phyloP scores from a whole-genome alignment of 2,113 vertebrate genomes.

The Merops nubicus region DNA sequence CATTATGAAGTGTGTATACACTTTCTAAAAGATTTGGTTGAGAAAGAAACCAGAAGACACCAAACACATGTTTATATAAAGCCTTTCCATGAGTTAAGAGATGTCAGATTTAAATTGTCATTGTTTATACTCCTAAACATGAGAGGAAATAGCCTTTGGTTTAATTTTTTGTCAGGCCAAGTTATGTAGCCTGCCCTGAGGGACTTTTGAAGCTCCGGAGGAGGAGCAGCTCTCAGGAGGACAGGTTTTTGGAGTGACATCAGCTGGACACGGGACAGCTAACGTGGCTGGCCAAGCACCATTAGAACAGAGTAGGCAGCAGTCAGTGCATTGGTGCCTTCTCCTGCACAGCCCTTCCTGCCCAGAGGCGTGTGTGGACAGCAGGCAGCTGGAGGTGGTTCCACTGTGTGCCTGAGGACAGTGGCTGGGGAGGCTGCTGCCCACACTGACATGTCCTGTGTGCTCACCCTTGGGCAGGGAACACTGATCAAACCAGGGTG shows the following conservation, averaged over 20 bases:
- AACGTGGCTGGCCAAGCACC: not conserved
- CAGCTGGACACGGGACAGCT: fast-evolving
- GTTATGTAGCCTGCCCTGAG: not conserved
- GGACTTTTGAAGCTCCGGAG: not conserved
- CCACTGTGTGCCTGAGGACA: not conserved
- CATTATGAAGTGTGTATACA: not conserved
- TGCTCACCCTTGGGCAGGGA: fast-evolving
- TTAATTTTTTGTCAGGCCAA: not conserved
- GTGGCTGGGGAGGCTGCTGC: not conserved
- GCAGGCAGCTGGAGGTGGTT: not conserved
- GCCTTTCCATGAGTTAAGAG: not conserved
- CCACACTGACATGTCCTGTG: not conserved
- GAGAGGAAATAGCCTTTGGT: not conserved
- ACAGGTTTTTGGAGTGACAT: not conserved
- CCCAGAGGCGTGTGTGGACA: fast-evolving
- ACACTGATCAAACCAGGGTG: not conserved
- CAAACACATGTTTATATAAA: not conserved
- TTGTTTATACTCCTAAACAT: not conserved
- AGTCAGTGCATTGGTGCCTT: not conserved
- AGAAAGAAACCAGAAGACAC: conserved; percentile 34
- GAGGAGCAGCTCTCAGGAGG: not conserved
- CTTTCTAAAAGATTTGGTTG: conserved; percentile 13
- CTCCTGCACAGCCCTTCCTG: not conserved
- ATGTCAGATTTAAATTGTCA: not conserved
- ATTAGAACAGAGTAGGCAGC: not conserved